phyloP scores from a whole-genome alignment of 1,140 invertebrate genomes.

The Wiebesia pumilae region DNA sequence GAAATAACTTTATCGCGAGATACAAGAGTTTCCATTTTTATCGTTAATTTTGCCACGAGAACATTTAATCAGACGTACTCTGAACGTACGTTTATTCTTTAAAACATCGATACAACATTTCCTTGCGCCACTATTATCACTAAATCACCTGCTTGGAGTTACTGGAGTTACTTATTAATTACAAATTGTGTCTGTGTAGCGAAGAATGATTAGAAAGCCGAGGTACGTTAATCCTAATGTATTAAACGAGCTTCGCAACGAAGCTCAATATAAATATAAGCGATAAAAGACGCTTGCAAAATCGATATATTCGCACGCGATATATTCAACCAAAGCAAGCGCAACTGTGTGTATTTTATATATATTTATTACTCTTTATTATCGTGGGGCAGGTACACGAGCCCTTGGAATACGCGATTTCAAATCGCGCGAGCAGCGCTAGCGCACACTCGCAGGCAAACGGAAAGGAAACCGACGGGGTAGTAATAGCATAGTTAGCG shows the following conservation, averaged over 20 bases:
- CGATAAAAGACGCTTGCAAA: not conserved
- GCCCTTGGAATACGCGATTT: not conserved
- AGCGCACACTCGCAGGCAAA: not conserved
- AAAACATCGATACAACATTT: not conserved
- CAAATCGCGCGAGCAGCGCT: not conserved
- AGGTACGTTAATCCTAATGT: too few species aligned
- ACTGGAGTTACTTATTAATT: too few species aligned
- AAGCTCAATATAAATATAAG: not conserved
- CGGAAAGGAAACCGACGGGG: not conserved
- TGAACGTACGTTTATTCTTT: not conserved
- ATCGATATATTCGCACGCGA: too few species aligned
- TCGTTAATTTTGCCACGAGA: not conserved
- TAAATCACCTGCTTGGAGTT: too few species aligned
- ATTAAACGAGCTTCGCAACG: not conserved
- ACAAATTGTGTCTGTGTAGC: too few species aligned
- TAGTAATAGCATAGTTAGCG: not conserved
- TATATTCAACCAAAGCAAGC: too few species aligned
- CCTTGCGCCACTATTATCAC: not conserved
- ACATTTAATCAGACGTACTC: not conserved
- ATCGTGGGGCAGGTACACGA: too few species aligned
- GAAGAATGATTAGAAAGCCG: too few species aligned
- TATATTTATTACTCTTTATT: too few species aligned
- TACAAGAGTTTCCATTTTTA: not conserved
- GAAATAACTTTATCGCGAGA: not conserved
- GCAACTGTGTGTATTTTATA: too few species aligned